These are phyloP conservation scores for Bursaphelenchus mucronatus DNA, from an alignment of 1,140 invertebrate genomes.

Conservation along the genomic window DNA sequence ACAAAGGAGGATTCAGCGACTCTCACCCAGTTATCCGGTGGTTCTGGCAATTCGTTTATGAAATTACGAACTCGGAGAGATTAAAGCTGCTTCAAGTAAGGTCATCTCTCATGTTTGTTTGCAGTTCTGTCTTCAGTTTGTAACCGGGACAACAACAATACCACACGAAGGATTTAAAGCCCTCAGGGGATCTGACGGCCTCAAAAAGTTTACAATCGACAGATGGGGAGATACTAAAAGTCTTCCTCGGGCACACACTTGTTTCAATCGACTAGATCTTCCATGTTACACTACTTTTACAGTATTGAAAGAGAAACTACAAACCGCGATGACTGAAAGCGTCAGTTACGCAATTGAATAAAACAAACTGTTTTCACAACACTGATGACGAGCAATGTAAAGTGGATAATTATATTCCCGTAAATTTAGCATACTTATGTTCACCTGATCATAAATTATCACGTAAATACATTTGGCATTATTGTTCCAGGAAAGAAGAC, in stretches of 20 bases:
- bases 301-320: constrained; percentile 84
- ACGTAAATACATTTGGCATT: neutral
- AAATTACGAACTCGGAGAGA: constrained; percentile 87
- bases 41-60: constrained; percentile 64
- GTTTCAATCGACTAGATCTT: constrained; percentile 91
- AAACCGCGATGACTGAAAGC: constrained; percentile 90
- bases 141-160: constrained; percentile 92
- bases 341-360: constrained; percentile 95
- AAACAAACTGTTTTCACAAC: constrained; percentile 21
- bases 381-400: neutral
- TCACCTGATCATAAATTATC: neutral
- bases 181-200: constrained; percentile 85
- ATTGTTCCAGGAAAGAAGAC: constrained; percentile 22
- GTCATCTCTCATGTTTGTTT: constrained; percentile 2
- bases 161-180: constrained; percentile 94
- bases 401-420: neutral
- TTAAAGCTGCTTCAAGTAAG: constrained; percentile 75
- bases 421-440: neutral
- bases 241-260: constrained; percentile 86
- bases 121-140: constrained; percentile 68
- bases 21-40: constrained; percentile 85
- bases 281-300: constrained; percentile 89
- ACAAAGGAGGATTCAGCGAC: constrained; percentile 85
- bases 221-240: constrained; percentile 93
- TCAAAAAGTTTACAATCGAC: constrained; percentile 92